phyloP scores from a whole-genome alignment of 1,140 invertebrate species.

The Aphelenchoides besseyi region DNA sequence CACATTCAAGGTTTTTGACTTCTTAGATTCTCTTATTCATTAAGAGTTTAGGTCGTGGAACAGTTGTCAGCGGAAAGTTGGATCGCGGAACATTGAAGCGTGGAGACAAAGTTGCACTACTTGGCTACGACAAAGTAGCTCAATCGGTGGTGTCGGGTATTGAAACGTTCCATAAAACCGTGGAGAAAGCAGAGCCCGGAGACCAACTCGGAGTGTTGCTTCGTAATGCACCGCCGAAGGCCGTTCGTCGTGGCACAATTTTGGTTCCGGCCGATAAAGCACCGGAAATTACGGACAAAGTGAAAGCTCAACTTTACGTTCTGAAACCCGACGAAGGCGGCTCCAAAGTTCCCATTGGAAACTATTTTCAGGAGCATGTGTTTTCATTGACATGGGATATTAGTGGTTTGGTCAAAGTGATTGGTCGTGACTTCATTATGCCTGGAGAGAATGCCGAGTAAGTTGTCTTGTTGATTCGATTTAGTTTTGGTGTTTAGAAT shows the following conservation, averaged over 20 bases:
- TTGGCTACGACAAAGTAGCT: constrained; percentile 79
- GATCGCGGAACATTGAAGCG: constrained; percentile 83
- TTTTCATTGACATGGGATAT: constrained; percentile 62
- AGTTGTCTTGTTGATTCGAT: constrained; percentile 22
- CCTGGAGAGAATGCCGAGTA: constrained; percentile 60
- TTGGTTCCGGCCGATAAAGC: constrained; percentile 58
- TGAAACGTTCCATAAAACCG: constrained; percentile 95
- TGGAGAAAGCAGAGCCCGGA: constrained; percentile 91
- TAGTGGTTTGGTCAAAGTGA: constrained; percentile 44
- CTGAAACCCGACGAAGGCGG: constrained; percentile 60
- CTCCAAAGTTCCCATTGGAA: constrained; percentile 55
- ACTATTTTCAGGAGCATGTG: constrained; percentile 59
- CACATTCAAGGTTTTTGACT: constrained; percentile 75
- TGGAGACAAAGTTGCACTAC: constrained; percentile 83
- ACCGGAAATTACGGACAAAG: constrained; percentile 54
- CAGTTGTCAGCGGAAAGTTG: constrained; percentile 87
- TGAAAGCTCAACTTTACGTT: constrained; percentile 59
- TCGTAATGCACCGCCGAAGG: constrained; percentile 83
- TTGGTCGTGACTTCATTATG: constrained; percentile 61
- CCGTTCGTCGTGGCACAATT: constrained; percentile 85
- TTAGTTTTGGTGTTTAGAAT: constrained; percentile 37
- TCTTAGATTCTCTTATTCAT: background rate
- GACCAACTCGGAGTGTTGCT: constrained; percentile 89
- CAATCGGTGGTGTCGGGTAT: constrained; percentile 79
- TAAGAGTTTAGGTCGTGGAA: constrained; percentile 73